These are phyloP conservation scores for Notolabrus celidotus DNA, from an alignment of 2,797 vertebrate species.

Conservation along the genomic window DNA sequence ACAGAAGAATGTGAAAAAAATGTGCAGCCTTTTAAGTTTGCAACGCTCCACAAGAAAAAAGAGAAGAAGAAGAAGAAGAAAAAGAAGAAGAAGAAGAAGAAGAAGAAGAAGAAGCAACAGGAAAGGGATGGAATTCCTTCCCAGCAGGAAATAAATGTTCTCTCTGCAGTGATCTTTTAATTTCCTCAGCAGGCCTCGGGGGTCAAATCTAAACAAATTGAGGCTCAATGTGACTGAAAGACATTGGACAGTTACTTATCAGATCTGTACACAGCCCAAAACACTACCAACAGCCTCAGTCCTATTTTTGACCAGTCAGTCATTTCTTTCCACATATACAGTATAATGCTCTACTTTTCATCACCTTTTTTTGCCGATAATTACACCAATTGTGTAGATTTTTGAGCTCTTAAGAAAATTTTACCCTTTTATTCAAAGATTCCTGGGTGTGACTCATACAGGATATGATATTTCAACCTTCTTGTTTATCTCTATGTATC, in stretches of 20 bases:
- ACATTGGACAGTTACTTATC: background rate
- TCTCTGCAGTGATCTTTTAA: slow-evolving; percentile 50
- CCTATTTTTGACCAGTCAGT: fast-evolving
- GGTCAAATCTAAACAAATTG: slow-evolving; percentile 28
- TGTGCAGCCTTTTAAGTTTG: slow-evolving; percentile 17
- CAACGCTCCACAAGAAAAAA: background rate
- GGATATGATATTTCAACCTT: slow-evolving; percentile 18
- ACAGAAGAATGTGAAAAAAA: slow-evolving; percentile 56
- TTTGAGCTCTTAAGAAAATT: background rate
- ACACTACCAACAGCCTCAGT: background rate
- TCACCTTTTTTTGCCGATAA: too few species aligned
- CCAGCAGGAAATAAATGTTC: slow-evolving; percentile 44
- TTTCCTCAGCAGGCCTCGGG: slow-evolving; percentile 55
- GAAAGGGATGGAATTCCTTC: slow-evolving; percentile 46
- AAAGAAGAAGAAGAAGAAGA: too few species aligned
- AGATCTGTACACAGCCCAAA: slow-evolving; percentile 7
- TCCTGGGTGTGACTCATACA: slow-evolving; percentile 32
- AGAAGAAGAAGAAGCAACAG: slow-evolving; percentile 23
- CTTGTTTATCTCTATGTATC: slow-evolving; percentile 32
- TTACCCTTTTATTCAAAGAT: background rate
- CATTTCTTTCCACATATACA: background rate
- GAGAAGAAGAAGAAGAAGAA: slow-evolving; percentile 11
- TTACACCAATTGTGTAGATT: background rate
- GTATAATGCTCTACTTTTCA: slow-evolving; percentile 60
- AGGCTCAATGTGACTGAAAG: background rate